A percentile compares a stretch with the other conserved stretches of the same genome.
phyloP scores from a whole-genome alignment of 2,888 invertebrate species.

The Carcina quercana region DNA sequence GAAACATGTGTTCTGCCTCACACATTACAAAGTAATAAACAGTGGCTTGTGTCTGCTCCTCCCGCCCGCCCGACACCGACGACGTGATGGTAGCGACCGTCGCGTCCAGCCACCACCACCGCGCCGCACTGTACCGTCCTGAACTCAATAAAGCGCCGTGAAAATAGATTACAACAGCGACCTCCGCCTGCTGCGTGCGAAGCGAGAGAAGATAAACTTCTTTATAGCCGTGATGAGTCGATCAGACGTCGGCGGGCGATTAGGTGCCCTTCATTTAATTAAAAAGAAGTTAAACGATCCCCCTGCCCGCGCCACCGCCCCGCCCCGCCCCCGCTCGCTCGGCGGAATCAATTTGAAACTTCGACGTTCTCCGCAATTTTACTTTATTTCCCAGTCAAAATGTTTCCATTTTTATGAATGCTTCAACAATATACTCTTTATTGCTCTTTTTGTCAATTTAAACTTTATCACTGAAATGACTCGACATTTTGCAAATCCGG shows the following conservation, averaged over 20 bases:
- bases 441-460: too few species aligned
- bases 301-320: slow-evolving; percentile 32
- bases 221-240: too few species aligned
- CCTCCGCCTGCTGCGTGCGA: slow-evolving; percentile 1
- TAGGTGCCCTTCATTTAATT: slow-evolving; percentile 55
- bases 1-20: neutral
- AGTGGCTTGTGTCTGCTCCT: neutral
- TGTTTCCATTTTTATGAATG: slow-evolving; percentile 23
- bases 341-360: slow-evolving; percentile 55
- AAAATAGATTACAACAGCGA: too few species aligned
- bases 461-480: too few species aligned
- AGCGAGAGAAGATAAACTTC: too few species aligned
- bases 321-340: slow-evolving; percentile 34
- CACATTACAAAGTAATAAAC: neutral
- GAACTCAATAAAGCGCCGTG: too few species aligned
- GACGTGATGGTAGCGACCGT: too few species aligned
- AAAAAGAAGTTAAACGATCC: slow-evolving; percentile 62
- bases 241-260: too few species aligned
- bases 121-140: too few species aligned
- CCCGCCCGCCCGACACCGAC: too few species aligned
- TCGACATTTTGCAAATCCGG: too few species aligned
- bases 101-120: too few species aligned
- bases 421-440: slow-evolving; percentile 24
- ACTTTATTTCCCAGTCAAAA: slow-evolving; percentile 39
- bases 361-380: slow-evolving; percentile 30